phyloP scores from a whole-genome alignment of 1,140 invertebrate genomes.

The Listronotus bonariensis region DNA sequence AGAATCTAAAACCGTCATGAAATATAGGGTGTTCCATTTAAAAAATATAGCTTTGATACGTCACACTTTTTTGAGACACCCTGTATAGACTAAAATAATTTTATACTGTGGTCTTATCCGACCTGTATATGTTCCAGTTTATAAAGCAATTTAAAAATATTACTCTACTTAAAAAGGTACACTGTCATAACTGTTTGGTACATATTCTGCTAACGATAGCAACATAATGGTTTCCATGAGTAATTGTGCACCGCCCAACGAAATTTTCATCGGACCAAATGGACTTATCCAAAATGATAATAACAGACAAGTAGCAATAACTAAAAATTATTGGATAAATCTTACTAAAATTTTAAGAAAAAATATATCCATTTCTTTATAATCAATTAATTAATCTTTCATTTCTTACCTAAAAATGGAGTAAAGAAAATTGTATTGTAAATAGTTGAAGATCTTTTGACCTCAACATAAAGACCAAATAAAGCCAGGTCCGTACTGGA shows the following conservation, averaged over 20 bases:
- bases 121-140: too few species aligned
- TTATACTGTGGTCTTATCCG: too few species aligned
- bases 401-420: conserved; percentile 45
- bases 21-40: too few species aligned
- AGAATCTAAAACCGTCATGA: too few species aligned
- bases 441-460: conserved; percentile 41
- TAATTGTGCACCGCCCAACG: conserved; percentile 45
- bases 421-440: conserved; percentile 45
- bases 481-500: conserved; percentile 16
- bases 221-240: conserved; percentile 44
- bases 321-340: conserved; percentile 36
- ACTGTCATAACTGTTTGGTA: conserved; percentile 43
- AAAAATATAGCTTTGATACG: too few species aligned
- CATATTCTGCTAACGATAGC: conserved; percentile 39
- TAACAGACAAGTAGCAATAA: conserved; percentile 43
- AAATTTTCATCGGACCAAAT: conserved; percentile 46
- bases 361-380: too few species aligned
- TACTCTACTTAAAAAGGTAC: conserved; percentile 50
- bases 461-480: conserved; percentile 40
- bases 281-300: conserved; percentile 49
- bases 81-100: too few species aligned
- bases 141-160: too few species aligned
- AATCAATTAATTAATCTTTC: not conserved
- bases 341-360: too few species aligned
- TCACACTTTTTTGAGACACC: too few species aligned